A percentile compares a stretch with the other conserved stretches of the same genome.
These are phyloP conservation scores for Dryoscopus gambensis DNA, from an alignment of 2,113 vertebrate species.

Conservation along the genomic window DNA sequence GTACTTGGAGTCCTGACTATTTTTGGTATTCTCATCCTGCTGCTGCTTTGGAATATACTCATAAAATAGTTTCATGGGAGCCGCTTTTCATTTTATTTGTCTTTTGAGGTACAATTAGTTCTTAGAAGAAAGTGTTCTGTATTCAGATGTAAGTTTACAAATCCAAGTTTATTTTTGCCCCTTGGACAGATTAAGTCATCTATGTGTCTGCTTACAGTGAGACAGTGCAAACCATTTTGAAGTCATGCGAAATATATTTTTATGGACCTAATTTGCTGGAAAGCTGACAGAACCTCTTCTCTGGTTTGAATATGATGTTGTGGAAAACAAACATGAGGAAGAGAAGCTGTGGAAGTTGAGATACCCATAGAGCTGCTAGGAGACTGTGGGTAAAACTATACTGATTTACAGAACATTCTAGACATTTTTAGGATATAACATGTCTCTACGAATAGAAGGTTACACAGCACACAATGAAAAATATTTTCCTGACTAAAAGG, in stretches of 20 bases:
- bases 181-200: neutral
- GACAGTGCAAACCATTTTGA: neutral
- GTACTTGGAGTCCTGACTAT: conserved; percentile 2
- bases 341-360: neutral
- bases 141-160: neutral
- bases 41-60: conserved; percentile 2
- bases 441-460: neutral
- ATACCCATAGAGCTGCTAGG: neutral
- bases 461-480: neutral
- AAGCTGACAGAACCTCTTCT: neutral
- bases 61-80: conserved; percentile 20
- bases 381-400: neutral
- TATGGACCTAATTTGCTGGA: neutral
- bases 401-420: neutral
- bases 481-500: conserved; percentile 37
- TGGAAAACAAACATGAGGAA: neutral
- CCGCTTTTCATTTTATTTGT: conserved; percentile 3
- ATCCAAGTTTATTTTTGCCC: neutral
- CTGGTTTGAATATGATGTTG: neutral
- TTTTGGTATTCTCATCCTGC: conserved; percentile 3
- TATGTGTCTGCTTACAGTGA: neutral
- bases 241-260: neutral
- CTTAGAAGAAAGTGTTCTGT: neutral
- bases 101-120: conserved; percentile 2
- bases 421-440: neutral